phyloP scores from a whole-genome alignment of 2,113 vertebrate species.

The Neotragus pygmaeus region DNA sequence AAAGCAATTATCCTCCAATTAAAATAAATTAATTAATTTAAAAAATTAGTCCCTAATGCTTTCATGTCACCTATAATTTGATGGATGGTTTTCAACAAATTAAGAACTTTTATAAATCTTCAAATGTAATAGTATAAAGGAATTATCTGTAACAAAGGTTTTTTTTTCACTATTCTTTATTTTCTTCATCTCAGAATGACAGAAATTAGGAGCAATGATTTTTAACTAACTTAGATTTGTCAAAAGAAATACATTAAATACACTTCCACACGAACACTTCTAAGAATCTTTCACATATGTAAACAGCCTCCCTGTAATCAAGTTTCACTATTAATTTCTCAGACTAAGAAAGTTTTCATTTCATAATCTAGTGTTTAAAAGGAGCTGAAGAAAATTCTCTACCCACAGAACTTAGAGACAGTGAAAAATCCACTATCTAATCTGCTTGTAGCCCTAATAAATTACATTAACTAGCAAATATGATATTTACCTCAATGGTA shows the following conservation, averaged over 20 bases:
- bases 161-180: background rate
- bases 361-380: background rate
- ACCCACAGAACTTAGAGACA: background rate
- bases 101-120: conserved; percentile 2
- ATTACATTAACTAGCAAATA: background rate
- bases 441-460: background rate
- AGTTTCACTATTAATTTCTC: background rate
- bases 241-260: background rate
- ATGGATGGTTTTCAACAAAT: background rate
- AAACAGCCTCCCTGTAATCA: background rate
- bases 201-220: background rate
- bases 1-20: background rate
- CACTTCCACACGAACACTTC: background rate
- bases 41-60: background rate
- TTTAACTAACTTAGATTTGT: background rate
- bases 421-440: background rate
- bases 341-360: background rate
- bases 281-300: background rate
- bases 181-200: background rate
- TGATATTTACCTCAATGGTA: background rate
- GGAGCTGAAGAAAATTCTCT: background rate
- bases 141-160: background rate
- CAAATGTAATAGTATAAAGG: background rate
- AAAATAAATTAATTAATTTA: background rate
- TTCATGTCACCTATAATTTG: background rate